Conservation (phyloP, 1,140 invertebrate genomes). For the Drosophila nannoptera region DNA sequence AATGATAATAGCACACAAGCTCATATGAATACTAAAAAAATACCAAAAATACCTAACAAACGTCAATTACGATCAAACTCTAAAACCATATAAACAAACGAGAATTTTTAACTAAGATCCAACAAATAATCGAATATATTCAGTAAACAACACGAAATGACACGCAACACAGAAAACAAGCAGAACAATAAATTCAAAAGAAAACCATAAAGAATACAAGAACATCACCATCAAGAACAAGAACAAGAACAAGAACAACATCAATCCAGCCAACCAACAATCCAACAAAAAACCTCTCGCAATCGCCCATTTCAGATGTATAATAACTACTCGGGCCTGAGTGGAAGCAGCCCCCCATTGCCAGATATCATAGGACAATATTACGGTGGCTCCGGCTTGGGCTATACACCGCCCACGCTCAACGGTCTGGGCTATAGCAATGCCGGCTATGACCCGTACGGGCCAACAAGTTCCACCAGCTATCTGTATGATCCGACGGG, state of each 20-base stretch:
- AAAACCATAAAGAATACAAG: conserved; percentile 35
- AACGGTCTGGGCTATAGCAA: conserved; percentile 43
- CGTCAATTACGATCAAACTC: conserved; percentile 22
- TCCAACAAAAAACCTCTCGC: conserved; percentile 61
- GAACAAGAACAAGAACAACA: no score
- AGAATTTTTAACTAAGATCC: background rate
- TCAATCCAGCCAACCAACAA: no score
- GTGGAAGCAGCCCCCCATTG: conserved; percentile 77
- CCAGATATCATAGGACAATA: conserved; percentile 78
- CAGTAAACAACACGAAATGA: conserved; percentile 13
- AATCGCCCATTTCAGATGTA: conserved; percentile 80
- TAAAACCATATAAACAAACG: conserved; percentile 20
- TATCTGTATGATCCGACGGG: conserved; percentile 49
- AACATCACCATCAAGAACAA: conserved; percentile 4
- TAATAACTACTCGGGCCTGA: conserved; percentile 70
- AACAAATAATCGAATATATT: conserved; percentile 7
- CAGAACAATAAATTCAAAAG: conserved; percentile 16
- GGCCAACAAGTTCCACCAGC: conserved; percentile 46
- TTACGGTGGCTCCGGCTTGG: conserved; percentile 42
- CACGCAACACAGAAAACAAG: background rate
- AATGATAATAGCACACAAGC: conserved; percentile 22
- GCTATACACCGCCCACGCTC: conserved; percentile 18
- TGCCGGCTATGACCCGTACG: conserved; percentile 60
- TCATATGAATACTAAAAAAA: conserved; percentile 6
- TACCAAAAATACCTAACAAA: conserved; percentile 8